These are phyloP conservation scores for Florisuga fusca DNA, from an alignment of 2,797 vertebrate species.

Conservation along the genomic window DNA sequence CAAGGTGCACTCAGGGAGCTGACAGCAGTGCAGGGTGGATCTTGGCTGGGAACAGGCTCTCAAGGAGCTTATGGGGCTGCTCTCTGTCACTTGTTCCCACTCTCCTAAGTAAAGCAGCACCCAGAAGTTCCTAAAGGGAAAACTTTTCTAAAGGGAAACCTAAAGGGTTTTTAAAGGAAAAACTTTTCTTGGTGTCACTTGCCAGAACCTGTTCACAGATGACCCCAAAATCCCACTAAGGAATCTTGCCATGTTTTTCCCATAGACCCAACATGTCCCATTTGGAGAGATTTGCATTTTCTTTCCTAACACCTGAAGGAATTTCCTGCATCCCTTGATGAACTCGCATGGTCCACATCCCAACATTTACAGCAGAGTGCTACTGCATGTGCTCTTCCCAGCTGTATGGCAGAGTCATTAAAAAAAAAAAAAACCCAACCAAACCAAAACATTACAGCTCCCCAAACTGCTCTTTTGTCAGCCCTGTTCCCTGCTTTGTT, in stretches of 20 bases:
- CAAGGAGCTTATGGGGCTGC: neutral
- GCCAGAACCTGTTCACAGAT: neutral
- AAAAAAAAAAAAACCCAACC: neutral
- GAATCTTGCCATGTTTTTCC: neutral
- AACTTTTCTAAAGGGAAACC: too few species aligned
- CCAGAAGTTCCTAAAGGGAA: neutral
- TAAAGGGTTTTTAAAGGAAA: neutral
- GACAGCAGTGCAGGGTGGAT: neutral
- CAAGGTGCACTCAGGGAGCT: neutral
- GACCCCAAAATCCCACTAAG: neutral
- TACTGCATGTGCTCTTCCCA: neutral
- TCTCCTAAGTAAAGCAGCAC: neutral
- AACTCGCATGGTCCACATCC: neutral
- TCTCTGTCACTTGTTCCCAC: neutral
- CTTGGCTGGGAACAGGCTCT: rapidly evolving
- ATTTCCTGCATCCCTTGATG: neutral
- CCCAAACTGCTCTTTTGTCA: neutral
- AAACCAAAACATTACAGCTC: neutral
- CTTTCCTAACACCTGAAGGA: neutral
- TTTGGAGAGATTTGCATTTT: neutral
- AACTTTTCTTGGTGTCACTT: neutral
- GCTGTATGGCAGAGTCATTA: neutral
- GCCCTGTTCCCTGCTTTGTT: neutral
- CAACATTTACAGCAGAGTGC: neutral
- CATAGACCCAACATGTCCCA: neutral